Evolutionary conservation across 2,113 vertebrate species (phyloP).

Genomic region (Tupaia chinensis): DNA sequence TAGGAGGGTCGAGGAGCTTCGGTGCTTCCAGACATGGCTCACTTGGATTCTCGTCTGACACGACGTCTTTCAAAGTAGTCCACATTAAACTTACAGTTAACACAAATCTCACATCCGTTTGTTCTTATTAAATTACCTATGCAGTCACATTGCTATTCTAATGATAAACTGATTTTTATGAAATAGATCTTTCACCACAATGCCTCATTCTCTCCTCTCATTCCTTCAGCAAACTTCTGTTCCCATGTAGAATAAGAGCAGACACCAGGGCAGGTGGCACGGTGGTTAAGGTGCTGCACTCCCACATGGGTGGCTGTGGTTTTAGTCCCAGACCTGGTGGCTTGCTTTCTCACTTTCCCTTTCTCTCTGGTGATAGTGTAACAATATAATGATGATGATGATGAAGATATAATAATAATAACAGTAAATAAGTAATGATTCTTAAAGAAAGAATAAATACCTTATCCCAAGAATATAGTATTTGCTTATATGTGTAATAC

Average conservation of each 20-base stretch:
- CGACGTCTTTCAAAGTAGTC: neutral
- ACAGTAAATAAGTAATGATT: too few species aligned
- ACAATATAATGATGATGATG: too few species aligned
- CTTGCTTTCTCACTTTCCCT: too few species aligned
- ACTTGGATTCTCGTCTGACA: neutral
- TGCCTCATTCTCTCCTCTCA: neutral
- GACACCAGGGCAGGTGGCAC: neutral
- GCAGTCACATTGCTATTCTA: neutral
- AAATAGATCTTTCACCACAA: neutral
- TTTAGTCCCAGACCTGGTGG: too few species aligned
- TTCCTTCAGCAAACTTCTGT: constrained; percentile 24
- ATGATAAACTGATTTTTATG: constrained; percentile 8
- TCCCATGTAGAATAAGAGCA: neutral
- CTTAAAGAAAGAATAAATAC: neutral
- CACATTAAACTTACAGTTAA: neutral
- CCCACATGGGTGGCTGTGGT: too few species aligned
- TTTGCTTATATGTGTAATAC: neutral
- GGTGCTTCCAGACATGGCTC: neutral
- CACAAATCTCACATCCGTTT: neutral
- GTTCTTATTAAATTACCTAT: neutral
- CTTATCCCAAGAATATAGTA: neutral
- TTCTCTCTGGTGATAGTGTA: too few species aligned
- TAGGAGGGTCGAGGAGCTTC: neutral
- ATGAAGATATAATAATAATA: too few species aligned
- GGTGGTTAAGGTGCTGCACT: too few species aligned